Conservation (phyloP, 2,888 invertebrate species). For the Xanthostigma xanthostigma region DNA sequence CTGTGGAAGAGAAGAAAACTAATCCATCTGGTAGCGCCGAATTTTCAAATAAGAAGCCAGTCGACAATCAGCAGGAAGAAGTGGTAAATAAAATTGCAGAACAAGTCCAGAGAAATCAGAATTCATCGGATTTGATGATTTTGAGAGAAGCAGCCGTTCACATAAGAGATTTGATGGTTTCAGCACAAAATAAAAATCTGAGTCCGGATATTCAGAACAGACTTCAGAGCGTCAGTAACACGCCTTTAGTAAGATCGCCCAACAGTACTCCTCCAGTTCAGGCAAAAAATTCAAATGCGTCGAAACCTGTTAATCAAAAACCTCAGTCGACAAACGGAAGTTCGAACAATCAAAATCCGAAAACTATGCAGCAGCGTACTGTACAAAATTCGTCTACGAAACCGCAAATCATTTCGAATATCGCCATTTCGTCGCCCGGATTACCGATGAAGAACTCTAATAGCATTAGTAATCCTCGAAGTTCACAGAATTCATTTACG, state of each 20-base stretch:
- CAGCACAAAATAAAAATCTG: slow-evolving; percentile 3
- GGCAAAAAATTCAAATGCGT: not conserved
- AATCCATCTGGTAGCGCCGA: slow-evolving; percentile 5
- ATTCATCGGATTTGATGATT: slow-evolving; percentile 38
- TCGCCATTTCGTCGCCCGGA: no score
- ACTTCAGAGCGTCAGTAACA: no score
- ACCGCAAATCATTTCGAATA: no score
- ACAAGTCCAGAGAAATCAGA: slow-evolving; percentile 12
- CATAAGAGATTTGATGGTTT: slow-evolving; percentile 19
- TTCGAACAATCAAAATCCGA: slow-evolving; percentile 7
- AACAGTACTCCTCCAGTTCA: not conserved
- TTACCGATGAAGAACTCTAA: no score
- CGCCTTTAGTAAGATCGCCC: not conserved
- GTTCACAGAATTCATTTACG: no score
- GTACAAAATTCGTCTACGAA: no score
- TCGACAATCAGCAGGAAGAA: slow-evolving; percentile 9
- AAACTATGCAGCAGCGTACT: no score
- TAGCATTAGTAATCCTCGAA: no score
- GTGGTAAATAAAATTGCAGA: slow-evolving; percentile 2
- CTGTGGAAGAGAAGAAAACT: slow-evolving; percentile 10
- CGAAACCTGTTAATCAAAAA: no score
- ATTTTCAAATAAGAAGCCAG: slow-evolving; percentile 7
- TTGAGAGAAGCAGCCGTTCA: slow-evolving; percentile 26
- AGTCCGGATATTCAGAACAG: no score
- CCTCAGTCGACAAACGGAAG: no score